Conservation (phyloP, 2,797 vertebrate species). For the Pangasius larnaudii region DNA sequence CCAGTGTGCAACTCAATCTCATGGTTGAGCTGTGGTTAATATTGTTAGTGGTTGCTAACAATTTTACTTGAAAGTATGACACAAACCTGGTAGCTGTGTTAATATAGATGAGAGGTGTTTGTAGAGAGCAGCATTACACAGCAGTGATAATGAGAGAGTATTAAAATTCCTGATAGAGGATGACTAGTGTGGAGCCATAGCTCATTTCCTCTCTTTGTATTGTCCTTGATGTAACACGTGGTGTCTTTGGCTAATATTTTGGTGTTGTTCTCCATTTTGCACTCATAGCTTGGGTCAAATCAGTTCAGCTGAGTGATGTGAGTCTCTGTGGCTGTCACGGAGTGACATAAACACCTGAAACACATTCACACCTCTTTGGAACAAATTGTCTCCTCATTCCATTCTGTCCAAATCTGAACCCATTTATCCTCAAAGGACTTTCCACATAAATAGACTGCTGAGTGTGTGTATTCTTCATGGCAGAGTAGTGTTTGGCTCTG, state of each 20-base stretch:
- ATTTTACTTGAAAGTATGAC: too few species aligned
- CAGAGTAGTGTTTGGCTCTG: not conserved
- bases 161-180: not conserved
- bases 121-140: not conserved
- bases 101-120: not conserved
- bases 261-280: not conserved
- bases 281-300: not conserved
- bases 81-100: not conserved
- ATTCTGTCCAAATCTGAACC: slow-evolving; percentile 5
- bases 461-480: not conserved
- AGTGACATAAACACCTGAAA: not conserved
- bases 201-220: not conserved
- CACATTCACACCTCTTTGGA: not conserved
- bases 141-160: not conserved
- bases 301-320: not conserved
- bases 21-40: too few species aligned
- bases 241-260: not conserved
- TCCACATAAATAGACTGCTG: not conserved
- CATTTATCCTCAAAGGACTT: not conserved
- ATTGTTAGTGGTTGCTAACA: too few species aligned
- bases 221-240: not conserved
- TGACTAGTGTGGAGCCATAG: not conserved
- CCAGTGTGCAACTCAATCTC: too few species aligned
- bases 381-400: slow-evolving; percentile 12
- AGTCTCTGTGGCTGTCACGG: not conserved